Evolutionary conservation across 2,888 invertebrate species (phyloP), one percentile per base, ranked within the genome.

Genomic region (Leptinotarsa tumamoca): DNA sequence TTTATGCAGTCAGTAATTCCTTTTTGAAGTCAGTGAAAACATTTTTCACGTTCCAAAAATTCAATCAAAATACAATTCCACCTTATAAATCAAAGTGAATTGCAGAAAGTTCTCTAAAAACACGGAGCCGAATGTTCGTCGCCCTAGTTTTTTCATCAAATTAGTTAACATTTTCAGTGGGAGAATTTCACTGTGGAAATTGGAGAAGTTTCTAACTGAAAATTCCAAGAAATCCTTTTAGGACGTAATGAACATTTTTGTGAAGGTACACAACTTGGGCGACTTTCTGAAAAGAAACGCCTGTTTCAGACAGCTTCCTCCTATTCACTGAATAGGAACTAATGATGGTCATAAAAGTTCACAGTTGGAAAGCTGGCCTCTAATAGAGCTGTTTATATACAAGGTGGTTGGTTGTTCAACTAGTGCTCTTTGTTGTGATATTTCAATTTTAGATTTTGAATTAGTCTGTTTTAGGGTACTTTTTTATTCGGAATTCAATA

Each of bases 211-310:
- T 63, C 67, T 66, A 63, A 52, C 51, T 68, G 68, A 52, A 23
- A 43, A 68, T 52, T 68, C 58, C 71, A 18, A 49, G 33, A 51
- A 72, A 51, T 67, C 72, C 72, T 66, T 72, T 72, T 51, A 67
- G 54, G 23, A 50, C 72, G 43, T 72, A 72, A 72, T 49, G 72
- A 72, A 72, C 72, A 72, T 66, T 72, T 72, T 71, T 71, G 66
- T 63, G 63, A 66, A 58, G 58, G 58, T 58, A 23, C 15, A 58
- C 23, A 58, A 58, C 23, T 58, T 58, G 58, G 23, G 21, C 4
- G 58, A 27, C 58, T 58, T 58, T 58, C 27, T 13, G 58, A 23
- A 15, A 58, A 58, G 58, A 58, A 58, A 58, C 58, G 23, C 58
- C 21, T 58, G 58, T 23, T 58, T 15, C 15, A 58, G 58, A 58